A percentile compares a stretch with the other conserved stretches of the same genome.
Conservation (phyloP, 1,140 invertebrate species). For the Drosophila biarmipes region DNA sequence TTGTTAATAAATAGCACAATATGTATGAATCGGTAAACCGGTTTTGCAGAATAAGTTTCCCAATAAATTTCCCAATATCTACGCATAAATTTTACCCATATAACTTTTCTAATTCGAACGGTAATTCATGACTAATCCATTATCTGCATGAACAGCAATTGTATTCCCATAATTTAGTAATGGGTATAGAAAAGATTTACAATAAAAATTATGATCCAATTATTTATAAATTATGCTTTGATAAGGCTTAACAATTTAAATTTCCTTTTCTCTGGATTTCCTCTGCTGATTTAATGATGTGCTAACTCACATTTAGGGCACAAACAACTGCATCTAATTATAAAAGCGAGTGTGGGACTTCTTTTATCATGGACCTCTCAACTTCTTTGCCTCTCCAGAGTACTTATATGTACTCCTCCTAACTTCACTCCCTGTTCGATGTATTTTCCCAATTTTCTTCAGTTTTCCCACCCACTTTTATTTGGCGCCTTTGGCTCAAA, state of each 20-base stretch:
- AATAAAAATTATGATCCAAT: slow-evolving; percentile 1
- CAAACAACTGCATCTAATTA: slow-evolving; percentile 35
- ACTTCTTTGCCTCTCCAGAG: slow-evolving; percentile 1
- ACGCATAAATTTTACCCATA: slow-evolving; percentile 3
- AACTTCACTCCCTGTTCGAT: background rate
- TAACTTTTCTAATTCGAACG: background rate
- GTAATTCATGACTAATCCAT: background rate
- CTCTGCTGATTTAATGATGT: slow-evolving; percentile 18
- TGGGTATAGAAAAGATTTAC: background rate
- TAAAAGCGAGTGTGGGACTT: slow-evolving; percentile 5
- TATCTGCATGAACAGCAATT: background rate
- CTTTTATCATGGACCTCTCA: slow-evolving; percentile 33
- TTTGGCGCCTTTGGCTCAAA: slow-evolving; percentile 57
- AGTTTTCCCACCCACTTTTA: slow-evolving; percentile 44
- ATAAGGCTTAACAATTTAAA: background rate
- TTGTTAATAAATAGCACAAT: background rate
- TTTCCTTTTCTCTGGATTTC: background rate
- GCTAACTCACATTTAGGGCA: slow-evolving; percentile 44
- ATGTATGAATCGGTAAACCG: background rate
- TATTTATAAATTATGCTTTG: background rate
- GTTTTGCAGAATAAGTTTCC: background rate
- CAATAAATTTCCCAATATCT: background rate
- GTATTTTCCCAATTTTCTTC: slow-evolving; percentile 2
- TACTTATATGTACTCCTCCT: background rate
- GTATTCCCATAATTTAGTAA: slow-evolving; percentile 9